Base-by-base conservation (phyloP, 1,140 invertebrate genomes). In the Coenobita brevimanus region DNA sequence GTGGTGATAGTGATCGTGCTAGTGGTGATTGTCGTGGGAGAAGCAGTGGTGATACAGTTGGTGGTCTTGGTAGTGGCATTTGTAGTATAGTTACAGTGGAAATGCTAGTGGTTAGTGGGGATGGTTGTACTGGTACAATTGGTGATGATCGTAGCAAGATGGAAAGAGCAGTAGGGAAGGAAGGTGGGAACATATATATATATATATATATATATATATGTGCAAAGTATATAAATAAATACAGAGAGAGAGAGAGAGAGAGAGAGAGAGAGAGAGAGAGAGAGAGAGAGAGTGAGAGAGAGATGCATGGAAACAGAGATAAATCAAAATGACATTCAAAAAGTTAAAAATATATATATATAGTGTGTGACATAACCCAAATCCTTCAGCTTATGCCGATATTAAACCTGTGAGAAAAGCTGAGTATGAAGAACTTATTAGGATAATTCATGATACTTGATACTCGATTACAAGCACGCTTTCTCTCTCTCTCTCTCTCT, bases 341-440 rank as follows among this genome's bases (percentile, higher is more conserved):
- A 17, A 69, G 17, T n/a, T 30, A 69, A 15, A 69, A 30, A 69
- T 69, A 27, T 69, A 69, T 69, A 69, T 69, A 69, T 69, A 69
- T 69, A n/a, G 30, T 69, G 30, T 69, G 30, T 27, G 36, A 50
- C 17, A 50, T 6, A 50, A 50, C 46, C 6, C 46, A 50, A 17
- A 17, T n/a, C n/a, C n/a, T n/a, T n/a, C n/a, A n/a, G n/a, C n/a
- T n/a, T n/a, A n/a, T n/a, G n/a, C n/a, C n/a, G n/a, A n/a, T n/a
- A n/a, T n/a, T n/a, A n/a, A n/a, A n/a, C n/a, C n/a, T n/a, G n/a
- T n/a, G n/a, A n/a, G n/a, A 17, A 50, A 50, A 50, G 46, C 17
- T 50, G 17, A 50, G 17, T 50, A 50, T 17, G 6, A 17, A 50
- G 46, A 50, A 50, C 46, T 6, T 50, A 50, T 8, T 50, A 50